Evolutionary conservation across 2,888 invertebrate species (phyloP), one percentile per base, ranked within the genome.

Genomic region (Monoplex corrugatus): DNA sequence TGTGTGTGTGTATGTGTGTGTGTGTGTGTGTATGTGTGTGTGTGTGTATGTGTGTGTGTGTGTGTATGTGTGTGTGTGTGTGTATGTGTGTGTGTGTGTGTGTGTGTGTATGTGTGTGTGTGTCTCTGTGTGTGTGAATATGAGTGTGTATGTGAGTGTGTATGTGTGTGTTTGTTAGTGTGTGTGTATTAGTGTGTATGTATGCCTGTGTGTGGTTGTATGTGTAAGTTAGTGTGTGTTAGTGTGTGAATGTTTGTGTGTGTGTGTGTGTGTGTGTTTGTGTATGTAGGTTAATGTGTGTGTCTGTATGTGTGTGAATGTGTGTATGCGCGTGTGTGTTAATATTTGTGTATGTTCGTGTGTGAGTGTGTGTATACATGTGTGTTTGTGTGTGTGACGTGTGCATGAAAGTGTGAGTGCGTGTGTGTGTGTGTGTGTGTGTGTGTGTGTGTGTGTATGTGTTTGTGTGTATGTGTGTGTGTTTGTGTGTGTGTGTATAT

Each of bases 31-130:
- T 72, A 32, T n/a, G n/a, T n/a, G 72, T n/a, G 72, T 68, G 68
- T 68, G 16, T 28, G 16, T 23, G 28, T 68, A 23, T 5, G 35
- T 75, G 75, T 8, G 35, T 50, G 83, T 83, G 83, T 83, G 50
- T 83, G 82, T 82, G 82, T 82, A 44, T 44, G 82, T 82, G 82
- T 44, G 44, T 28, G 82, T 44, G 82, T 28, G 82, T 44, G 82
- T 28, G 82, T 82, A 44, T 44, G 82, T 82, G 82, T 44, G 82
- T 82, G 82, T 44, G 82, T 82, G 82, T 44, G 82, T 82, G 82
- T 43, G 82, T 82, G 82, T 44, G 82, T 82, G 44, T 44, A 44
- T 82, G 82, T 82, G 82, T 82, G 82, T 44, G 82, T 82, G 82
- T 82, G 82, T 44, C n/a, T 43, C 28, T 44, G 78, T 78, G 82